These are phyloP conservation scores for Tursiops truncatus DNA, from an alignment of 2,113 vertebrate species.

Conservation along the genomic window DNA sequence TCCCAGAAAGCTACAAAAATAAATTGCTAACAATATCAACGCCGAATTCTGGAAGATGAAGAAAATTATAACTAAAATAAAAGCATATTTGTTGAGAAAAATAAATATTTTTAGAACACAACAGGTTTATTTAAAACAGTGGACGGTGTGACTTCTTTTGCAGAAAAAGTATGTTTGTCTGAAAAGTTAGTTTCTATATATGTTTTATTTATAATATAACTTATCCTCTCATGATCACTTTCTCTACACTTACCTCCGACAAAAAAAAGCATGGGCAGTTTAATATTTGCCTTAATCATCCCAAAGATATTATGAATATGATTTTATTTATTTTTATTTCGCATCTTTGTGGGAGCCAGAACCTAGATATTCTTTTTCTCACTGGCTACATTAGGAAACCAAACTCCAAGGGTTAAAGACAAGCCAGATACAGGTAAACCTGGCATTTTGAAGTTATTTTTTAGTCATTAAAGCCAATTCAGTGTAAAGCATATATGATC, in stretches of 20 bases:
- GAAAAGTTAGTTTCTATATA: background rate
- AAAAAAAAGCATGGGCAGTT: background rate
- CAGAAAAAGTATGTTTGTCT: background rate
- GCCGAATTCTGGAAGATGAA: background rate
- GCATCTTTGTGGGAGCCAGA: background rate
- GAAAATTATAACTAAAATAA: background rate
- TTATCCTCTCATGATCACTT: background rate
- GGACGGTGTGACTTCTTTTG: background rate
- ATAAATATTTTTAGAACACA: background rate
- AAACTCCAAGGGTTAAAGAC: background rate
- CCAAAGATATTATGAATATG: background rate
- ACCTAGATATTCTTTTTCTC: background rate
- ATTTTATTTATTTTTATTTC: background rate
- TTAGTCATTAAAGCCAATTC: background rate
- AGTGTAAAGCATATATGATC: background rate
- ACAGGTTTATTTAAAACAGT: background rate
- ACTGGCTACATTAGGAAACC: background rate
- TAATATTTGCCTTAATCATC: background rate
- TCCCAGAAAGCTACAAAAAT: background rate
- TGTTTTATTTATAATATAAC: background rate
- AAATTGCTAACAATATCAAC: background rate
- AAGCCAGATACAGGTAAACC: background rate
- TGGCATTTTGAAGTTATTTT: background rate
- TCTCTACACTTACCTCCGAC: background rate
- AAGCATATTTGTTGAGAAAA: background rate